Evolutionary conservation across 1,140 invertebrate genomes (phyloP).

Genomic region (Hypsibius dujardini): DNA sequence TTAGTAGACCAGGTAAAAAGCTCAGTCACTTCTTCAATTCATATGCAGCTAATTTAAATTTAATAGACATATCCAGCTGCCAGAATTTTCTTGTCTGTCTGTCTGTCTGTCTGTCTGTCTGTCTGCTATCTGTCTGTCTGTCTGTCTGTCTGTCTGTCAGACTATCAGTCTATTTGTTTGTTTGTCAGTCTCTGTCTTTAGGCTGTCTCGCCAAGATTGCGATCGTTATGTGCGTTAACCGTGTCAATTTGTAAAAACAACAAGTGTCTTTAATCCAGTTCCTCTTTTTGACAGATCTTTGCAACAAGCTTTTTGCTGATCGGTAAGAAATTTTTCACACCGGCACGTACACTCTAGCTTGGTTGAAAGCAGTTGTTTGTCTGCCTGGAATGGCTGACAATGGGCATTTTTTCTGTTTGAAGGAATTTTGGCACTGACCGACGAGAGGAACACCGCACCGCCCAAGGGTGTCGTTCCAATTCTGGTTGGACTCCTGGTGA

Average conservation of each 20-base stretch:
- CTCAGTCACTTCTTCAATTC: not conserved
- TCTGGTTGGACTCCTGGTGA: conserved; percentile 38
- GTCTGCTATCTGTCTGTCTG: too few relatives aligned
- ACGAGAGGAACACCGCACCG: conserved; percentile 35
- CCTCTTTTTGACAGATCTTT: not conserved
- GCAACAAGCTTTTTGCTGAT: conserved; percentile 8
- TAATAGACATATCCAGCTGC: too few relatives aligned
- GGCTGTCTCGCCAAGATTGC: too few relatives aligned
- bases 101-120: too few relatives aligned
- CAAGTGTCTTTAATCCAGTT: too few relatives aligned
- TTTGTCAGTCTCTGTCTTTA: too few relatives aligned
- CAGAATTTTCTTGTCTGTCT: too few relatives aligned
- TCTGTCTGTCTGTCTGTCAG: too few relatives aligned
- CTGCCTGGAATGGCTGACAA: not conserved
- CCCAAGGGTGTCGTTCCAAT: conserved; percentile 35
- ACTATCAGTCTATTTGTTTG: too few relatives aligned
- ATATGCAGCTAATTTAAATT: too few relatives aligned
- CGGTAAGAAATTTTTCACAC: not conserved
- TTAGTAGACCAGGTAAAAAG: conserved; percentile 37
- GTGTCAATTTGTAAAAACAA: too few relatives aligned
- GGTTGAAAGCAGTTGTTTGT: not conserved
- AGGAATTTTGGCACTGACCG: conserved; percentile 39
- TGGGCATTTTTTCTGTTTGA: not conserved
- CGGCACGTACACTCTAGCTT: not conserved
- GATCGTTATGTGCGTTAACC: too few relatives aligned